Conservation (phyloP, 1,140 invertebrate species). For the Portunus trituberculatus region DNA sequence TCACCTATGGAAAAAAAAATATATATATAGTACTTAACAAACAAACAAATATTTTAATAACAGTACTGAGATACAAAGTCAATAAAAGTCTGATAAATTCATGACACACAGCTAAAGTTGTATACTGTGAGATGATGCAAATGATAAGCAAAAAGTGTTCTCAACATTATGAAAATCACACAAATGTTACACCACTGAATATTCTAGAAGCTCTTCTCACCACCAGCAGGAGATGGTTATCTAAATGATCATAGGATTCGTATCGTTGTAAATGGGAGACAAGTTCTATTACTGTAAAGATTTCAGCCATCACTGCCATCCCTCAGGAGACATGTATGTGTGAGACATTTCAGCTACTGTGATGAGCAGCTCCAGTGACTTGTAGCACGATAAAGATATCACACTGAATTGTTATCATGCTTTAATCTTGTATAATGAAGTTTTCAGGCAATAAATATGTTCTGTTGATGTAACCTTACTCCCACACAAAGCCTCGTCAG, state of each 20-base stretch:
- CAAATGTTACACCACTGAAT: not conserved
- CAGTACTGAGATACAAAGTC: too few relatives aligned
- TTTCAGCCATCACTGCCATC: conserved; percentile 78
- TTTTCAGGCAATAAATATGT: not conserved
- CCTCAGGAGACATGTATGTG: conserved; percentile 2
- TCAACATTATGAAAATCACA: not conserved
- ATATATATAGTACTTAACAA: too few relatives aligned
- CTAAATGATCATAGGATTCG: conserved; percentile 66
- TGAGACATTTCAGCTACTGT: not conserved
- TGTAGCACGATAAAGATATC: not conserved
- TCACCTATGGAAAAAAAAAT: too few relatives aligned
- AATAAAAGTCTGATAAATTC: too few relatives aligned
- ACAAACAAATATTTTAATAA: too few relatives aligned
- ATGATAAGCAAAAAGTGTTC: not conserved
- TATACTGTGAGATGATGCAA: too few relatives aligned
- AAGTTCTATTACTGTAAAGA: conserved; percentile 62
- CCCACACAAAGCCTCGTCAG: not conserved
- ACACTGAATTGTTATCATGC: not conserved
- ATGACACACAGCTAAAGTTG: too few relatives aligned
- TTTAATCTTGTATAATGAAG: not conserved
- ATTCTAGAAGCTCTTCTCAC: conserved; percentile 43
- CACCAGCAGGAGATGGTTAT: conserved; percentile 53
- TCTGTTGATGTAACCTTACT: not conserved
- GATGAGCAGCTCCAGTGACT: not conserved
- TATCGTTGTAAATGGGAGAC: conserved; percentile 1